These are phyloP conservation scores for Cossypha polioptera DNA, from an alignment of 2,797 vertebrate species.

Conservation along the genomic window DNA sequence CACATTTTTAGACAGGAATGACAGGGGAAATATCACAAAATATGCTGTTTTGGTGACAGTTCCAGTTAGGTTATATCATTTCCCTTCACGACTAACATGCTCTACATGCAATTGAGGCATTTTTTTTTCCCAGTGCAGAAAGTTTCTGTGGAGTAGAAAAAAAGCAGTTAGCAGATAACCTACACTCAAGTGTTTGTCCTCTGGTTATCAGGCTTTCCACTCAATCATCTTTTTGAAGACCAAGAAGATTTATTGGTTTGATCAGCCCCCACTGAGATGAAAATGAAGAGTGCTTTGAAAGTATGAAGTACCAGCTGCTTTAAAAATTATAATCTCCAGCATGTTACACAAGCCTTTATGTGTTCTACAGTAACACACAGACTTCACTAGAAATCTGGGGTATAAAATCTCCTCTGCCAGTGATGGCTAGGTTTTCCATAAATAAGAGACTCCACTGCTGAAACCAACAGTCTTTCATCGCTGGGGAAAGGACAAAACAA, in stretches of 20 bases:
- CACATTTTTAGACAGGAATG: not conserved
- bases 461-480: not conserved
- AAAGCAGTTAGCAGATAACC: not conserved
- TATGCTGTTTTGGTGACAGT: not conserved
- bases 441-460: not conserved
- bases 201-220: not conserved
- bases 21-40: not conserved
- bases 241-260: slow-evolving; percentile 25
- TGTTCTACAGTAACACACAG: not conserved
- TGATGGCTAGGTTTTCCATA: not conserved
- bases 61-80: not conserved
- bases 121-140: not conserved
- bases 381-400: not conserved
- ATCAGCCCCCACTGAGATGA: slow-evolving; percentile 40
- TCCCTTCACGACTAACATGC: not conserved
- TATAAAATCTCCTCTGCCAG: not conserved
- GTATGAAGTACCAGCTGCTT: not conserved
- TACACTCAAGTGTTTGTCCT: not conserved
- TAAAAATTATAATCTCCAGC: slow-evolving; percentile 16
- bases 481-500: not conserved
- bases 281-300: slow-evolving; percentile 39
- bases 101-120: not conserved
- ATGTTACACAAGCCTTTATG: not conserved
- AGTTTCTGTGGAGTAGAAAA: not conserved
- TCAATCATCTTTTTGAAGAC: slow-evolving; percentile 1